These are phyloP conservation scores for Zele albiditarsus DNA, from an alignment of 2,888 invertebrate genomes.

Conservation along the genomic window DNA sequence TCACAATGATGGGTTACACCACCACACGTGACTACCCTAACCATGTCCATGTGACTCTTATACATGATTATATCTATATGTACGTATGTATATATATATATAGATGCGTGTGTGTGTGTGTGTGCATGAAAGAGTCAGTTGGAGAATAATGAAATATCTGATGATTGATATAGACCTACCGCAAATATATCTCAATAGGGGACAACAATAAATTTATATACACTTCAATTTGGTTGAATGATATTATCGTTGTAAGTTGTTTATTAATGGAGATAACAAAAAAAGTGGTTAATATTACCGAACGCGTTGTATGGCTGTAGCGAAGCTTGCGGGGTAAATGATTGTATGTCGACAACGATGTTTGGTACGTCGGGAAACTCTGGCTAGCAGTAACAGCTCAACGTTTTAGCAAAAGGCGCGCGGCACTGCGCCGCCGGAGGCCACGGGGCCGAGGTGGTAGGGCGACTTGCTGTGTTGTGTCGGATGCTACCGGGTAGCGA, in stretches of 20 bases:
- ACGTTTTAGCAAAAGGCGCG: conserved; percentile 21
- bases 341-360: conserved; percentile 3
- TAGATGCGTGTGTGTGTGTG: conserved; percentile 22
- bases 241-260: background rate
- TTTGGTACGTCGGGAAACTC: conserved; percentile 5
- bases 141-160: background rate
- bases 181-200: background rate
- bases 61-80: conserved; percentile 23
- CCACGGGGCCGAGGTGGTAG: conserved; percentile 46
- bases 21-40: conserved; percentile 13
- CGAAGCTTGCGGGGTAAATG: background rate
- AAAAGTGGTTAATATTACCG: background rate
- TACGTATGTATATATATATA: background rate
- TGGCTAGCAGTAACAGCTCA: conserved; percentile 13
- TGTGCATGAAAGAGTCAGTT: conserved; percentile 11
- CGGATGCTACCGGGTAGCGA: conserved; percentile 69
- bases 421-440: conserved; percentile 32
- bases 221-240: background rate
- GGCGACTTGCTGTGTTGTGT: conserved; percentile 69
- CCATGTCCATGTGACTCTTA: conserved; percentile 28
- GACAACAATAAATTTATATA: background rate
- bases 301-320: conserved; percentile 15
- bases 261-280: background rate
- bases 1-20: background rate
- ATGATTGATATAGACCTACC: background rate